A percentile compares a stretch with the other conserved stretches of the same genome.
These are phyloP conservation scores for Galemys pyrenaicus DNA, from an alignment of 2,113 vertebrate genomes.

Conservation along the genomic window DNA sequence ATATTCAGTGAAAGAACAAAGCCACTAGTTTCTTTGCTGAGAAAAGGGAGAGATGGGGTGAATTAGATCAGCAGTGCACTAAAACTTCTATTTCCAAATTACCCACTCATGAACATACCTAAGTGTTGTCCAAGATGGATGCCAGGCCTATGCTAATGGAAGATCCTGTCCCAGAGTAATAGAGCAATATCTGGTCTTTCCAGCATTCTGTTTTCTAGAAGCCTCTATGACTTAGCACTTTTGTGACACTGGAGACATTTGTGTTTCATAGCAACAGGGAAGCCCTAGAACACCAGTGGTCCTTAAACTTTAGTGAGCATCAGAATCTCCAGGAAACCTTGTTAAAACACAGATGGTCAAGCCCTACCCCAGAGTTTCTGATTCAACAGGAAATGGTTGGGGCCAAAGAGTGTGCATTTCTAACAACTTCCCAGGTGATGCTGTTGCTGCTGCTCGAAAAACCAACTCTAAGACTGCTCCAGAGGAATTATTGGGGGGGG, in stretches of 20 bases:
- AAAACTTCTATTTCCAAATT: neutral
- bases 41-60: neutral
- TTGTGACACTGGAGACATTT: neutral
- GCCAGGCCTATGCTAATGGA: neutral
- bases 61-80: neutral
- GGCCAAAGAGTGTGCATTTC: conserved; percentile 16
- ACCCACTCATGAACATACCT: neutral
- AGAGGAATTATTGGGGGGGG: conserved; percentile 23
- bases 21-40: neutral
- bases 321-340: neutral
- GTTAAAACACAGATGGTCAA: neutral
- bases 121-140: neutral
- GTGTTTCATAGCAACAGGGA: neutral
- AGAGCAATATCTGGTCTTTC: conserved; percentile 11
- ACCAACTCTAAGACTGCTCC: conserved; percentile 1
- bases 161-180: neutral
- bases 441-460: neutral
- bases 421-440: neutral
- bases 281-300: neutral
- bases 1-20: neutral
- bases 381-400: neutral
- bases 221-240: conserved; percentile 6
- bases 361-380: neutral
- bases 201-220: neutral
- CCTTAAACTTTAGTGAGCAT: neutral